Percentiles rank a stretch among this genome's conserved stretches.
phyloP scores from a whole-genome alignment of 2,888 invertebrate species.

The Latheticus oryzae region DNA sequence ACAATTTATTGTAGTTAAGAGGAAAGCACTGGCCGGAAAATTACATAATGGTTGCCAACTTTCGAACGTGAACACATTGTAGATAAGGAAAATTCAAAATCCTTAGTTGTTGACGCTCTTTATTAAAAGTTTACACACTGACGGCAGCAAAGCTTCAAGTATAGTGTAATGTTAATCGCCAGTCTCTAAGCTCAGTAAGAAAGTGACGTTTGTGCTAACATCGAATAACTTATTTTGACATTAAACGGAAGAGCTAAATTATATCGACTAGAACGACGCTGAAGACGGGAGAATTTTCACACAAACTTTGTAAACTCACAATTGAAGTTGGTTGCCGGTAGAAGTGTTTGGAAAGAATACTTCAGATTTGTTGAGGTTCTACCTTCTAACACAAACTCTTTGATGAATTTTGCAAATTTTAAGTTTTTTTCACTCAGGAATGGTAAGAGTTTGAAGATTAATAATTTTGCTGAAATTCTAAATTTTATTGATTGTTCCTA shows the following conservation, averaged over 20 bases:
- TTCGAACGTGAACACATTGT: background rate
- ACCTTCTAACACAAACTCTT: too few relatives aligned
- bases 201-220: constrained; percentile 1
- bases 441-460: too few relatives aligned
- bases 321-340: too few relatives aligned
- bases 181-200: constrained; percentile 3
- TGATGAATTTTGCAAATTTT: too few relatives aligned
- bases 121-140: background rate
- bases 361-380: too few relatives aligned
- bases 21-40: constrained; percentile 1
- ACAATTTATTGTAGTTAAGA: constrained; percentile 30
- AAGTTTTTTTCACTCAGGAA: too few relatives aligned
- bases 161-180: background rate
- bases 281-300: constrained; percentile 3
- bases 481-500: too few relatives aligned
- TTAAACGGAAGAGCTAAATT: constrained; percentile 4
- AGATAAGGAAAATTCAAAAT: constrained; percentile 1
- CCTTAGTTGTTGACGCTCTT: too few relatives aligned
- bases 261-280: constrained; percentile 12
- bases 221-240: constrained; percentile 1
- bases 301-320: constrained; percentile 6
- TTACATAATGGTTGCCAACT: constrained; percentile 8
- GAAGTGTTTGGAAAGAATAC: too few relatives aligned
- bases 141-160: background rate
- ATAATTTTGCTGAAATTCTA: too few relatives aligned